Base-by-base conservation (phyloP, 2,797 vertebrate species). In the Sebastiscus tertius region DNA sequence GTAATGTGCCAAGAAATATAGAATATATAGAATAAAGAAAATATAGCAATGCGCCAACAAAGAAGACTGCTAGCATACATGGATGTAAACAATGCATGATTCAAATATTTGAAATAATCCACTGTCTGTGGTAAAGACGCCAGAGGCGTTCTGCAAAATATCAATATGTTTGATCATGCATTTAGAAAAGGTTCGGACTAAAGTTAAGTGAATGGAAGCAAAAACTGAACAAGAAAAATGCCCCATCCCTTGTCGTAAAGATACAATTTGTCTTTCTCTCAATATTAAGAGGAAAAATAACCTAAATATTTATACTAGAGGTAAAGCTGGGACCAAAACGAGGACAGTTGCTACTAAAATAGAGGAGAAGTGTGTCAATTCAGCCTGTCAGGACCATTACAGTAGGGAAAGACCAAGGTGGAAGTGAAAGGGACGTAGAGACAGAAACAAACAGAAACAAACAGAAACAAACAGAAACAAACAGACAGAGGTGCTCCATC, bases 331-430 rank as follows among this genome's bases (percentile, higher is more conserved):
- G 39, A 49, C 9, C 31, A 34, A 49, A 49, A 69, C 16, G 5
- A 74, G 46, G 34, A 31, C 29, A 54, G 63, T n/a, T 24, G 75
- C 22, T 76, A 24, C 58, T 26, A 1, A 27, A 79, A 42, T 8
- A 46, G 27, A 58, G 54, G n/a, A 77, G 54, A 80, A 18, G 61
- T 70, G 22, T 61, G 27, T 77, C 52, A 27, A 29, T 62, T 58
- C 61, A 59, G 34, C 4, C 0, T 27, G 58, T 61, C 59, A 29
- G 20, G 46, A 11, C 10, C 42, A 42, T 77, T 29, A 59, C 3
- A 58, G 62, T 1, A 27, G 9, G 20, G 13, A 69, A 12, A 29
- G 10, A 18, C 22, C 0, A n/a, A 76, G 58, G 33, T 16, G 6
- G 33, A 18, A 56, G 26, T 49, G 63, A 39, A 54, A 33, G 16